Conservation (phyloP, 2,113 vertebrate species). For the Lonchura striata region DNA sequence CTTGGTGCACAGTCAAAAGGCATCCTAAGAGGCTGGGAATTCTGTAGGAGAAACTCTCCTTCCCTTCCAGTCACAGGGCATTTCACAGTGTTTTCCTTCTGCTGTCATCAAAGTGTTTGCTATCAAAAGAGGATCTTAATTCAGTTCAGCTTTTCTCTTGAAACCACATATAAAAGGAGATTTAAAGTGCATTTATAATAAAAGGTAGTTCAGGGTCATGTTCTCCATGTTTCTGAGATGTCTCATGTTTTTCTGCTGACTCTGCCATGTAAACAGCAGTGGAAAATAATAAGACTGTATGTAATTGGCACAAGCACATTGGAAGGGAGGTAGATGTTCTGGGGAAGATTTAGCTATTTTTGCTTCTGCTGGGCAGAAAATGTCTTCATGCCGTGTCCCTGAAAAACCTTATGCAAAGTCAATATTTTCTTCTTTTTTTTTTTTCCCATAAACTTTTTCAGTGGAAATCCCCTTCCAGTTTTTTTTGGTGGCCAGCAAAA, state of each 20-base stretch:
- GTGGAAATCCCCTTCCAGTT: background rate
- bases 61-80: background rate
- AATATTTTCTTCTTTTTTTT: background rate
- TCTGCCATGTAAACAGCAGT: background rate
- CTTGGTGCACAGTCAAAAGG: background rate
- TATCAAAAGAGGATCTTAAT: background rate
- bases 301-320: background rate
- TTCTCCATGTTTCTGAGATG: slow-evolving; percentile 6
- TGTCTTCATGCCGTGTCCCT: background rate
- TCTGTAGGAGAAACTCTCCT: background rate
- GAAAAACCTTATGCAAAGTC: slow-evolving; percentile 33
- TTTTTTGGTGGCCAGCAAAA: background rate
- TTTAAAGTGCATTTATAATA: background rate
- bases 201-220: background rate
- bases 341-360: slow-evolving; percentile 19
- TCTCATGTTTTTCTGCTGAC: slow-evolving; percentile 48
- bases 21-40: background rate
- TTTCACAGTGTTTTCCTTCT: background rate
- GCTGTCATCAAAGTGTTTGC: background rate
- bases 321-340: slow-evolving; percentile 12
- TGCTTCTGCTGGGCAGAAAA: slow-evolving; percentile 36
- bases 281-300: slow-evolving; percentile 9
- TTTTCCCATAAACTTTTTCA: background rate
- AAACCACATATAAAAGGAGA: background rate
- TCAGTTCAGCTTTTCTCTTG: background rate